A percentile compares a stretch with the other conserved stretches of the same genome.
phyloP scores from a whole-genome alignment of 2,888 invertebrate species.

The Drosophila anceps region DNA sequence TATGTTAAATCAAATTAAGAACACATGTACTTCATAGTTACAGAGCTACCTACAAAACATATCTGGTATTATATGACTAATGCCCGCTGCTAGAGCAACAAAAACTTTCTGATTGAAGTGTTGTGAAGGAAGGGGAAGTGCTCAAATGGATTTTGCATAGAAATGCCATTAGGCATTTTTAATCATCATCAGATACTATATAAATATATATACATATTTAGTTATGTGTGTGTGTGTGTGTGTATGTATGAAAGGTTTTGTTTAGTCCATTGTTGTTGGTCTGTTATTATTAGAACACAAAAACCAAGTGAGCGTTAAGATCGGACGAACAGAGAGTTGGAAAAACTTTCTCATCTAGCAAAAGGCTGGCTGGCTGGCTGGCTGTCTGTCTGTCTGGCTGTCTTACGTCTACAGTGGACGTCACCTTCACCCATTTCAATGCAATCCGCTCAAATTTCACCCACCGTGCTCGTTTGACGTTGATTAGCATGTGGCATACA shows the following conservation, averaged over 20 bases:
- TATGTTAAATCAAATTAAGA: background rate
- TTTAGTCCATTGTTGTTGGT: conserved; percentile 40
- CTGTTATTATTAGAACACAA: conserved; percentile 75
- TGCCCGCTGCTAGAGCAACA: conserved; percentile 7
- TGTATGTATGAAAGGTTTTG: conserved; percentile 40
- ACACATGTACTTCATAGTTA: background rate
- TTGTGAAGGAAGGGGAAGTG: conserved; percentile 52
- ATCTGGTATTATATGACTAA: background rate
- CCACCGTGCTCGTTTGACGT: conserved; percentile 63
- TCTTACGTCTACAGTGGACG: conserved; percentile 43
- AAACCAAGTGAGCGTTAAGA: conserved; percentile 80
- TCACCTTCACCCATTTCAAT: conserved; percentile 72
- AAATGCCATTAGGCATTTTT: conserved; percentile 69
- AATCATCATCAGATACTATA: conserved; percentile 36
- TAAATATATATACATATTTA: background rate
- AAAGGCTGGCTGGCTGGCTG: conserved; percentile 1
- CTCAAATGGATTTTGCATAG: conserved; percentile 68
- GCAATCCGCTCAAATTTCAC: conserved; percentile 52
- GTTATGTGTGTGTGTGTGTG: background rate
- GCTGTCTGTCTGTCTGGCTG: background rate
- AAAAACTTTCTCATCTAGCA: conserved; percentile 70
- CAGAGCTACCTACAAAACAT: background rate
- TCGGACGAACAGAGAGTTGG: conserved; percentile 40
- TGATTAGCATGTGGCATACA: conserved; percentile 79
- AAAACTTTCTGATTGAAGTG: conserved; percentile 76